Evolutionary conservation across 2,888 invertebrate species (phyloP).

Genomic region (Hypercompe scribonia): DNA sequence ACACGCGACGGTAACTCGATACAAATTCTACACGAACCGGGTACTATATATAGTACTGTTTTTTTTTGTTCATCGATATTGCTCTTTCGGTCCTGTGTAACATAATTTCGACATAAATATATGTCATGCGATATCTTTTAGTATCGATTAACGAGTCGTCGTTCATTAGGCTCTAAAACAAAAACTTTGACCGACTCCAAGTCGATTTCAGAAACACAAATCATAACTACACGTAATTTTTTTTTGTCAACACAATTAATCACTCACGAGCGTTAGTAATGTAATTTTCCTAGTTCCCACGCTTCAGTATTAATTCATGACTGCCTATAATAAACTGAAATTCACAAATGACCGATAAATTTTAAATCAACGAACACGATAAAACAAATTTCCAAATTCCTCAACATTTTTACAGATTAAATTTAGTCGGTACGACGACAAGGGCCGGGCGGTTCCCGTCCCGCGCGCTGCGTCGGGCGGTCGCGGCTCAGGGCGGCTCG

Average conservation of each 20-base stretch:
- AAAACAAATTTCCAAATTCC: slow-evolving; percentile 33
- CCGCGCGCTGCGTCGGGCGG: not conserved
- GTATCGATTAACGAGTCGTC: slow-evolving; percentile 4
- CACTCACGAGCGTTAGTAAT: slow-evolving; percentile 44
- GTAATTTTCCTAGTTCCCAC: slow-evolving; percentile 42
- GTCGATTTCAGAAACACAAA: slow-evolving; percentile 39
- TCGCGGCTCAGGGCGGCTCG: not conserved
- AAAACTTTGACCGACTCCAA: slow-evolving; percentile 28
- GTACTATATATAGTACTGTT: not conserved
- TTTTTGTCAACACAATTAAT: slow-evolving; percentile 39
- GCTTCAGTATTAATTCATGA: slow-evolving; percentile 45
- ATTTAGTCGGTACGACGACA: slow-evolving; percentile 28
- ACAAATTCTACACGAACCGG: not conserved
- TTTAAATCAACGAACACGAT: slow-evolving; percentile 42
- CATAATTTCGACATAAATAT: not conserved
- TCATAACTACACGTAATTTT: slow-evolving; percentile 33
- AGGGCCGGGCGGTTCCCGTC: slow-evolving; percentile 5
- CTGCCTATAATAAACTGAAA: slow-evolving; percentile 46
- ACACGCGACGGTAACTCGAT: not conserved
- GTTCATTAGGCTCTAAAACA: slow-evolving; percentile 22
- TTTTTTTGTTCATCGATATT: not conserved
- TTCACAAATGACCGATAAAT: slow-evolving; percentile 48
- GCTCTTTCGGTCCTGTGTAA: not conserved
- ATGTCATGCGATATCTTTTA: not conserved
- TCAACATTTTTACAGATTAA: slow-evolving; percentile 33